These are phyloP conservation scores for Spatula clypeata DNA, from an alignment of 2,797 vertebrate genomes.

Conservation along the genomic window DNA sequence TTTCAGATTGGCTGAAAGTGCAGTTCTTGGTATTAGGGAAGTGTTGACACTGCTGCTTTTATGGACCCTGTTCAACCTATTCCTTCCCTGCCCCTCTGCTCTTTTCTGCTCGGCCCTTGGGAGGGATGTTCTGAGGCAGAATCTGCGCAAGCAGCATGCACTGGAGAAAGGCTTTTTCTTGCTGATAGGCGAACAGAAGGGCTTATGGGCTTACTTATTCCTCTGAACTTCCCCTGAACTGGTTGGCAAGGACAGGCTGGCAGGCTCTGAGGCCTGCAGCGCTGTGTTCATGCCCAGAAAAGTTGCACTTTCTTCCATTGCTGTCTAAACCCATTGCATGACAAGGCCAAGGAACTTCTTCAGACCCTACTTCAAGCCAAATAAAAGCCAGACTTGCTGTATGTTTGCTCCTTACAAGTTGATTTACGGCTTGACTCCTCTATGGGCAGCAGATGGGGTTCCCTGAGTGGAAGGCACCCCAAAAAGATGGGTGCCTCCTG, in stretches of 20 bases:
- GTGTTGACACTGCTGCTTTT: not conserved
- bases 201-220: not conserved
- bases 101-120: not conserved
- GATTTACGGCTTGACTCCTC: not conserved
- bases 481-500: accelerated
- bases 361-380: not conserved
- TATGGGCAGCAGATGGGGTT: not conserved
- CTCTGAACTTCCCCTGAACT: not conserved
- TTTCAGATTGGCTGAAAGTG: not conserved
- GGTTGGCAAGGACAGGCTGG: not conserved
- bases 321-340: not conserved
- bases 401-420: not conserved
- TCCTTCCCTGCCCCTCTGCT: not conserved
- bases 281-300: not conserved
- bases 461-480: not conserved
- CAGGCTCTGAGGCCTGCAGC: not conserved
- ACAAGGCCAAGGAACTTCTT: not conserved
- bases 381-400: not conserved
- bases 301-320: not conserved
- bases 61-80: not conserved
- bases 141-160: not conserved
- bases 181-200: not conserved
- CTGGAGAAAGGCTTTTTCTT: not conserved
- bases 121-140: not conserved
- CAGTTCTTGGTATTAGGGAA: not conserved